Evolutionary conservation across 2,797 vertebrate genomes (phyloP), one percentile per base, ranked within the genome.

Genomic region (Macropodus opercularis): DNA sequence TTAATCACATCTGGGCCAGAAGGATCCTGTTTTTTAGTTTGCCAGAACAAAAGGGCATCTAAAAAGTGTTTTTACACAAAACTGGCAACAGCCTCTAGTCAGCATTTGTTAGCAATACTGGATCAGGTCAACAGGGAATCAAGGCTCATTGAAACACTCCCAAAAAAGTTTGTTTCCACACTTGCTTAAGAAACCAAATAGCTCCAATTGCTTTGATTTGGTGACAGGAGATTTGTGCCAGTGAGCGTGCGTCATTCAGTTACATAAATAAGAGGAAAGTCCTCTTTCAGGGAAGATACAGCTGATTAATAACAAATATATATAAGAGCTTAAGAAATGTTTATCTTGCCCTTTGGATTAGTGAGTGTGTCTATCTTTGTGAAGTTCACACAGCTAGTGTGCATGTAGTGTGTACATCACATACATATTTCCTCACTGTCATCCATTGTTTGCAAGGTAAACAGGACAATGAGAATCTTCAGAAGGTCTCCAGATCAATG

Each of bases 401-500:
- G 63, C 5, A 5, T 15, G 22, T 8, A 19, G 39, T 69, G 69
- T 46, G 61, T 31, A 59, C 42, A 66, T 38, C 41, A 57, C 44
- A 15, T 34, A 53, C 56, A 72, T 36, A 75, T 74, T 77, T 69
- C 32, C 71, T 71, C 44, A 5, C 63, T 69, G 72, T 76, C 68
- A 77, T 50, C 69, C 36, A 77, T 79, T 86, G 86, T 89, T 80
- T 81, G 79, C 79, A 57, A 47, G 50, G 75, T 75, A 87, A 87
- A 83, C 78, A 81, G 75, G 80, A 90, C 80, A 83, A 87, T 72
- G 78, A 84, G 72, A 70, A 83, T 78, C 79, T 84, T 79, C 75
- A 79, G 71, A 76, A 84, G 67, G 63, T 72, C 57, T 53, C 50
- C 69, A 70, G 88, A 90, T 90, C 89, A 84, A 88, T 87, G 87